A percentile compares a stretch with the other conserved stretches of the same genome.
Conservation (phyloP, 2,797 vertebrate genomes). For the Threskiornis aethiopicus region DNA sequence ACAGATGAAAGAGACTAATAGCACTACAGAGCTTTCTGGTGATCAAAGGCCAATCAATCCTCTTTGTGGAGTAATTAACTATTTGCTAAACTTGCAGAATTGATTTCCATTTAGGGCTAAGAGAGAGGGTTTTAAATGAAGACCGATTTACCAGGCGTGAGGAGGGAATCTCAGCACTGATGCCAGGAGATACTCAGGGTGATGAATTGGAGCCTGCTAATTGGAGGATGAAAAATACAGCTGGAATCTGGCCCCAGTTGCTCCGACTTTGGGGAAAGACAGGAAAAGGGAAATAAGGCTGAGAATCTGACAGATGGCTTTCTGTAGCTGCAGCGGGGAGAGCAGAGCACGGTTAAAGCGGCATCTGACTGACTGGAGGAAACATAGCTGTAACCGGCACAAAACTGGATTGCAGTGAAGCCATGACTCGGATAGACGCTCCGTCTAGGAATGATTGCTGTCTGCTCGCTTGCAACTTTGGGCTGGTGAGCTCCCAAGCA, state of each 20-base stretch:
- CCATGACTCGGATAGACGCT: background rate
- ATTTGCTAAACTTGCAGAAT: constrained; percentile 95
- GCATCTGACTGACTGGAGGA: background rate
- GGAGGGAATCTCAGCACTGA: constrained; percentile 79
- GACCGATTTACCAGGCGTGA: constrained; percentile 83
- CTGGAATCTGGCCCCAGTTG: constrained; percentile 74
- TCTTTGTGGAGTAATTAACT: constrained; percentile 89
- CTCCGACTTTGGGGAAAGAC: constrained; percentile 67
- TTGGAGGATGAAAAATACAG: constrained; percentile 81
- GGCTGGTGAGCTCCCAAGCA: background rate
- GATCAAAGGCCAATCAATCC: constrained; percentile 86
- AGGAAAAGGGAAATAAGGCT: constrained; percentile 50
- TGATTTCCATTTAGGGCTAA: constrained; percentile 90
- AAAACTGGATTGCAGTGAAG: background rate
- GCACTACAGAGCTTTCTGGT: constrained; percentile 82
- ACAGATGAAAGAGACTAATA: constrained; percentile 89
- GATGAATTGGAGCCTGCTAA: constrained; percentile 87
- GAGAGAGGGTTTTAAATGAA: constrained; percentile 88
- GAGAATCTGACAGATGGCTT: constrained; percentile 54
- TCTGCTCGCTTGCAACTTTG: background rate
- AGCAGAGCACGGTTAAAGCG: background rate
- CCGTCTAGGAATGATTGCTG: background rate
- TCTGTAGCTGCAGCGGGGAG: background rate
- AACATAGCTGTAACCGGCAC: background rate
- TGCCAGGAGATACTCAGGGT: constrained; percentile 83